These are phyloP conservation scores for Chaetorhynchus papuensis DNA, from an alignment of 2,113 vertebrate genomes.

Conservation along the genomic window DNA sequence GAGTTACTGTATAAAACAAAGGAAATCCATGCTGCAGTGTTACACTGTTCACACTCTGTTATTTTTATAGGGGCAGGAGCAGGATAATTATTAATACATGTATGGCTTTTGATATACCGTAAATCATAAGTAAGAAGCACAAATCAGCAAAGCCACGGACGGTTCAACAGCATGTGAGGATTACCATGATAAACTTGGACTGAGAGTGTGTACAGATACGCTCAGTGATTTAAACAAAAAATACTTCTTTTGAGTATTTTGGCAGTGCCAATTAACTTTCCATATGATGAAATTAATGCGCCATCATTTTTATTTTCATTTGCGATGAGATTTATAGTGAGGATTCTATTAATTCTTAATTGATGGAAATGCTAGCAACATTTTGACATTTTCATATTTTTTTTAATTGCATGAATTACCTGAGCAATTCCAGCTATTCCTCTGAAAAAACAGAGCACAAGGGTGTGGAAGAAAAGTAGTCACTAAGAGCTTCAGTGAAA, in stretches of 20 bases:
- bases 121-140: background rate
- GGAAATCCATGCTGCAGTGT: background rate
- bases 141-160: background rate
- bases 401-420: background rate
- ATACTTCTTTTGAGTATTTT: background rate
- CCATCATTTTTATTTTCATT: background rate
- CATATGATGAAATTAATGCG: background rate
- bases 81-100: background rate
- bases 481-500: background rate
- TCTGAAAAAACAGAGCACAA: background rate
- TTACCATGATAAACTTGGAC: background rate
- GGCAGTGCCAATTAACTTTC: background rate
- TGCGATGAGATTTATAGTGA: background rate
- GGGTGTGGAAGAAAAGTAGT: background rate
- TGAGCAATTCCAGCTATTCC: background rate
- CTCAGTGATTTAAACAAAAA: background rate
- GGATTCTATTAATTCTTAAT: background rate
- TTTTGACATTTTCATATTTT: background rate
- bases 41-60: background rate
- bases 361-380: background rate
- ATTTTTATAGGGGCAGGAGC: background rate
- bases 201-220: accelerated
- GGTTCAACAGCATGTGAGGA: background rate
- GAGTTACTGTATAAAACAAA: background rate
- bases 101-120: background rate